phyloP scores from a whole-genome alignment of 2,113 vertebrate genomes.

The Numida meleagris region DNA sequence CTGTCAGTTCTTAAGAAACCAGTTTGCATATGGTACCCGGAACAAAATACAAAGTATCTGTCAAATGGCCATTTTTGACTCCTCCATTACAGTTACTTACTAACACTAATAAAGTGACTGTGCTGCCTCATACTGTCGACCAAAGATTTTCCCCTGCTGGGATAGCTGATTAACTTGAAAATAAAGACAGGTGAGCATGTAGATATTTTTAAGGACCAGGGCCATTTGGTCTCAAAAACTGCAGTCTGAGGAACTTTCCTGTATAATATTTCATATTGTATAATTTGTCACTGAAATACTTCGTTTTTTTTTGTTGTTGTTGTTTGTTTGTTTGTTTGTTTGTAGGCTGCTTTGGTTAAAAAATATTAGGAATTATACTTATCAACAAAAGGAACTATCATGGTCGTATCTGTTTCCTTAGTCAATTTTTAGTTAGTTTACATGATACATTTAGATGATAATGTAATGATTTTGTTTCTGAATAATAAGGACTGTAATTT shows the following conservation, averaged over 20 bases:
- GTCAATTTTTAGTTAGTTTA: not conserved
- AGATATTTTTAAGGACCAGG: not conserved
- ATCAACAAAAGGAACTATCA: not conserved
- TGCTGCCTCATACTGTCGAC: not conserved
- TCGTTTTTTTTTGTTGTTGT: too few relatives aligned
- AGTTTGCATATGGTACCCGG: not conserved
- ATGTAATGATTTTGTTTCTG: not conserved
- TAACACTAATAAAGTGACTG: fast-evolving
- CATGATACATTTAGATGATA: not conserved
- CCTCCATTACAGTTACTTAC: fast-evolving
- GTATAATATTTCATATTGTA: not conserved
- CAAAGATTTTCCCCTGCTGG: not conserved
- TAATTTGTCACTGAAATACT: not conserved
- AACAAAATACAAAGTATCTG: fast-evolving
- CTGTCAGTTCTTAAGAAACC: not conserved
- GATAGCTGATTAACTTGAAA: not conserved
- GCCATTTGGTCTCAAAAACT: not conserved
- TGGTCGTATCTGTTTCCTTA: not conserved
- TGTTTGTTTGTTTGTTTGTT: too few relatives aligned
- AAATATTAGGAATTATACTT: not conserved
- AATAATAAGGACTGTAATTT: not conserved
- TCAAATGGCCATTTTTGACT: not conserved
- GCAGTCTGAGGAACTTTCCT: not conserved
- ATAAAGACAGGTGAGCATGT: not conserved
- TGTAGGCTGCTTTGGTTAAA: not conserved